These are phyloP conservation scores for Tuberolachnus salignus DNA, from an alignment of 2,888 invertebrate species.

Conservation along the genomic window DNA sequence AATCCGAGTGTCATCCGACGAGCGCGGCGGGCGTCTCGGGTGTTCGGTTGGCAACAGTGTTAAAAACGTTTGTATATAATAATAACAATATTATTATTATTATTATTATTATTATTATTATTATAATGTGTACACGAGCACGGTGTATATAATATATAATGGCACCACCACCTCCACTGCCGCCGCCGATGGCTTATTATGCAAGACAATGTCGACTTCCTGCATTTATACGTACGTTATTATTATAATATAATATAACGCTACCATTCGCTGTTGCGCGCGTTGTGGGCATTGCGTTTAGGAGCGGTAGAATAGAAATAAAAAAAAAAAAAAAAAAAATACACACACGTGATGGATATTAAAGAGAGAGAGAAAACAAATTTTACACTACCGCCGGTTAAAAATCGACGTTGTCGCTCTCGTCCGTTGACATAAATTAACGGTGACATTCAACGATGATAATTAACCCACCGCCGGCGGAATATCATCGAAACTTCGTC, in stretches of 20 bases:
- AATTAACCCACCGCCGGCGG: slow-evolving; percentile 1
- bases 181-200: slow-evolving; percentile 45
- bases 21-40: neutral
- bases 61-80: no score
- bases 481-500: neutral
- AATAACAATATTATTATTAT: no score
- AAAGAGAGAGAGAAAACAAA: no score
- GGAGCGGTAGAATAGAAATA: neutral
- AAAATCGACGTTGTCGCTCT: slow-evolving; percentile 7
- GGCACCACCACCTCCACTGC: no score
- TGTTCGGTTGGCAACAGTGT: no score
- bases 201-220: slow-evolving; percentile 57
- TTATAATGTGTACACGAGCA: no score
- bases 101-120: no score
- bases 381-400: neutral
- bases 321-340: neutral
- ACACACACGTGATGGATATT: neutral
- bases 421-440: slow-evolving; percentile 32
- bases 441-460: slow-evolving; percentile 25
- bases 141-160: no score
- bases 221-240: slow-evolving; percentile 45
- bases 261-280: slow-evolving; percentile 8
- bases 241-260: slow-evolving; percentile 25
- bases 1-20: neutral
- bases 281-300: neutral